Evolutionary conservation across 1,140 invertebrate species (phyloP).

Genomic region (Euschistus heros): DNA sequence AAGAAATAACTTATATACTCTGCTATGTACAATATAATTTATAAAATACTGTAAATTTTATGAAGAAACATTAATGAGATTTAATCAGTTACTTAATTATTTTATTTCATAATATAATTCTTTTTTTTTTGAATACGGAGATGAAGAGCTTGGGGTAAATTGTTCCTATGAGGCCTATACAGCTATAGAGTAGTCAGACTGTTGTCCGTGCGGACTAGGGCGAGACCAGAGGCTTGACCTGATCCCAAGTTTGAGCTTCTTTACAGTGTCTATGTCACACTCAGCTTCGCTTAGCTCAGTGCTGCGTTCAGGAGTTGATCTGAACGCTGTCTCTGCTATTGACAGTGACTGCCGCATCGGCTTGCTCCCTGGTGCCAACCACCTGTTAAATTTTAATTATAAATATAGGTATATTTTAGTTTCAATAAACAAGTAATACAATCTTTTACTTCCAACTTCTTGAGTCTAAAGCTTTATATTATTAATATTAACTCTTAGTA

Average conservation of each 20-base stretch:
- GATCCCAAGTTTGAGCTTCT: slow-evolving; percentile 58
- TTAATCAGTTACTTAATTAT: neutral
- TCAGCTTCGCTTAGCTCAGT: slow-evolving; percentile 55
- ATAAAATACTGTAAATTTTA: neutral
- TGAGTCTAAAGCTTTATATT: too few relatives aligned
- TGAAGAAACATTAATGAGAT: neutral
- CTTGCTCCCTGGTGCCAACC: slow-evolving; percentile 42
- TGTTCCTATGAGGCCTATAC: slow-evolving; percentile 37
- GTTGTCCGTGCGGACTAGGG: slow-evolving; percentile 35
- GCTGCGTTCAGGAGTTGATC: slow-evolving; percentile 33
- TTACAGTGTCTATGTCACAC: slow-evolving; percentile 63
- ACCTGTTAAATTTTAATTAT: neutral
- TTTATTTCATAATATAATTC: neutral
- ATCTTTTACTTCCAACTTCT: too few relatives aligned
- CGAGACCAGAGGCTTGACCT: slow-evolving; percentile 60
- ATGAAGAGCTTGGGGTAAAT: neutral
- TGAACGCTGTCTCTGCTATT: slow-evolving; percentile 48
- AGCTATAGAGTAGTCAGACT: slow-evolving; percentile 54
- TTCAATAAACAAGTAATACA: too few relatives aligned
- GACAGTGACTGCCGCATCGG: slow-evolving; percentile 48
- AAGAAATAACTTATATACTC: neutral
- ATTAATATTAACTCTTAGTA: too few relatives aligned
- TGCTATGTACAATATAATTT: neutral
- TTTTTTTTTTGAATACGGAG: slow-evolving; percentile 2
- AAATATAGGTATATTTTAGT: too few relatives aligned